These are phyloP conservation scores for Egretta garzetta DNA, from an alignment of 2,113 vertebrate genomes.

Conservation along the genomic window DNA sequence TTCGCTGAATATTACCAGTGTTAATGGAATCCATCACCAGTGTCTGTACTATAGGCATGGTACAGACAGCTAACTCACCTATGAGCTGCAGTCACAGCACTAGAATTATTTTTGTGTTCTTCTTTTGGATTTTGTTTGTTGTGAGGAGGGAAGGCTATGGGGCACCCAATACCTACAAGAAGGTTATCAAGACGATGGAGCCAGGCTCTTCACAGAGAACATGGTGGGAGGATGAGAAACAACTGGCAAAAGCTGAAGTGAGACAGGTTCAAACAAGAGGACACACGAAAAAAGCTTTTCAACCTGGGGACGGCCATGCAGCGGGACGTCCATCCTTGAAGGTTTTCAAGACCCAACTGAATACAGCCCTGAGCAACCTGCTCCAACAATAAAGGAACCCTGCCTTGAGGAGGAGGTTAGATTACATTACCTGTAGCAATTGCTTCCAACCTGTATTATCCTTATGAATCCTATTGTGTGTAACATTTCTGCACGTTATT, in stretches of 20 bases:
- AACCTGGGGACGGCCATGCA: neutral
- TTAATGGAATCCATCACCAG: neutral
- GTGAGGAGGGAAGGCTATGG: neutral
- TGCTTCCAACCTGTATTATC: neutral
- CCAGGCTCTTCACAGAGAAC: neutral
- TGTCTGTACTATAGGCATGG: neutral
- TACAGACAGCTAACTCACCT: neutral
- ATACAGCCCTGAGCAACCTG: neutral
- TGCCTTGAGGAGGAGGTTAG: neutral
- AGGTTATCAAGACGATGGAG: neutral
- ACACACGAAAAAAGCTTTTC: neutral
- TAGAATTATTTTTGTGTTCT: neutral
- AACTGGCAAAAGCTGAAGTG: neutral
- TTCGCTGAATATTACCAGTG: neutral
- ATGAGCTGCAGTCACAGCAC: neutral
- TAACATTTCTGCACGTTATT: neutral
- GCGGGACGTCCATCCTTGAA: neutral
- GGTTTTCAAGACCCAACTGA: neutral
- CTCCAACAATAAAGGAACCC: neutral
- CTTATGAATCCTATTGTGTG: rapidly evolving
- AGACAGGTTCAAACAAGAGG: neutral
- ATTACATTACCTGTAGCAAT: neutral
- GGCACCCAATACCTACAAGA: neutral
- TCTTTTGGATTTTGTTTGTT: neutral
- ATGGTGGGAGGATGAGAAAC: neutral